Base-by-base conservation (phyloP, 2,888 invertebrate species). In the Drosophila limbata region DNA sequence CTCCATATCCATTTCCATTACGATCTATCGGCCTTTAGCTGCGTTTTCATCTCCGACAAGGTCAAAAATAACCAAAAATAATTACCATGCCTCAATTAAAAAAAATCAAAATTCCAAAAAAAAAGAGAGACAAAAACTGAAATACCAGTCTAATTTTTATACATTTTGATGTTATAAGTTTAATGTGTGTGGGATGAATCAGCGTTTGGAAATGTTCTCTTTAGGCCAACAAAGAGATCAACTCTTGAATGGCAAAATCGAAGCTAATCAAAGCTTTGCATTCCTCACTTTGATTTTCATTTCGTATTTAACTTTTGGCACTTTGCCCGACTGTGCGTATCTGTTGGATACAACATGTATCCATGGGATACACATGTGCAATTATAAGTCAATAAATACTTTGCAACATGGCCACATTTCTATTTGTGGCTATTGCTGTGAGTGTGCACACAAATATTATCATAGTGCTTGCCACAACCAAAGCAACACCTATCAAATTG, bases 31-130 rank as follows among this genome's bases (percentile, higher is more conserved):
- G 77, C 77, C 73, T 67, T 73, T 71, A 55, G 65, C 55, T 64
- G 78, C 61, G 72, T 72, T 52, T 77, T 77, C 80, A 79, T 63
- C 82, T 48, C 65, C 59, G 79, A 63, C 84, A 81, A 82, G 81
- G 84, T 81, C 81, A 71, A 70, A 53, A 17, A 39, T n/a, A 48
- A 40, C 31, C 28, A 48, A 59, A 40, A 50, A 79, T 79, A 79
- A 79, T 78, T 78, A 75, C 57, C 66, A 63, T 71, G 75, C 72
- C 81, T 48, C 76, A 75, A 80, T 80, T 81, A 81, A 62, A 57
- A 50, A 50, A 21, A 57, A 45, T 17, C 10, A 9, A 11, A 25
- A 17, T 9, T 1, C 28, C 28, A 28, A 31, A 25, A 5, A 25
- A 25, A 25, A 81, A 62, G 53, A 50, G 44, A 21, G 47, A 17